Base-by-base conservation (phyloP, 1,140 invertebrate species). In the Zaprionus inermis region DNA sequence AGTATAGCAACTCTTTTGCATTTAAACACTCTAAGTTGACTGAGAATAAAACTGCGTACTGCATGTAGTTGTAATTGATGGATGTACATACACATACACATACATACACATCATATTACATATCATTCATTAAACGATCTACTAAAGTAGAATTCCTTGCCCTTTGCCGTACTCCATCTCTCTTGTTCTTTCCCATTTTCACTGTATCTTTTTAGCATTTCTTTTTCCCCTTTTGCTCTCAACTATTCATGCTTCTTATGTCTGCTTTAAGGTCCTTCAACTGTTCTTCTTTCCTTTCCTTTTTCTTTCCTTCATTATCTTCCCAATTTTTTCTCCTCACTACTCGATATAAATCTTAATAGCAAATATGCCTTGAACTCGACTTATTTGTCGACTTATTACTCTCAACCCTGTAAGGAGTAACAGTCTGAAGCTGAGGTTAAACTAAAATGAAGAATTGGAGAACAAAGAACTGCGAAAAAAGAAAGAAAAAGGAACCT, bases 361-460 rank as follows among this genome's bases (percentile, higher is more conserved):
- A 54, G 51, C 12, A 54, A 54, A 24, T 24, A 49, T 22, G 18
- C 20, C 20, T 16, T 44, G 38, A 18, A 44, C 44, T 49, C 44
- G 20, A 49, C 44, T 49, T 18, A 49, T 38, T 14, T 38, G 11
- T 1, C 36, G 7, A 9, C 7, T 9, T 36, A 36, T 9, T 5
- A 9, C 34, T 1, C 11, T 36, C 22, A 54, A n/a, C 46, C 18
- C n/a, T 28, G 30, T 22, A 56, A 65, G 41, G 56, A 56, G 36
- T 60, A 68, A 54, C 46, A 46, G 49, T 46, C 24, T 68, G n/a
- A 60, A 46, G 4, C 46, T 59, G 24, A 55, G 70, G 70, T 67
- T 64, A 68, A 44, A 6, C 32, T 16, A 14, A 52, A 28, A 41
- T 44, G 63, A 41, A 22, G 54, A 18, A 30, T 34, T 14, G 16